Conservation (phyloP, 2,797 vertebrate species). For the Betta splendens region DNA sequence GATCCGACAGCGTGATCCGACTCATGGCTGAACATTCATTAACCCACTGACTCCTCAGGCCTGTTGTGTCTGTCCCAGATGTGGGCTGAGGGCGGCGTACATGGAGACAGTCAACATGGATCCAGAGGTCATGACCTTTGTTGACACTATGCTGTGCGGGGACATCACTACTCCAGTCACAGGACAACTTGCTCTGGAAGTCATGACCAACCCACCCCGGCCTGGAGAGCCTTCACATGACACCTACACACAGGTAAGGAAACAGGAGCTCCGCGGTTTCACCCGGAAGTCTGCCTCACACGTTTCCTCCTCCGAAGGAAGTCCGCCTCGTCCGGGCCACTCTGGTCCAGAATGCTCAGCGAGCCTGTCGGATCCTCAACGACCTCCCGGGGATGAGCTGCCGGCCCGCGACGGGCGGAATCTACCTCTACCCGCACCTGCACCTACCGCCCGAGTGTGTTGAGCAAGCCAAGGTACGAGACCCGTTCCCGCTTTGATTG, state of each 20-base stretch:
- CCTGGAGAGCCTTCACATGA: constrained; percentile 65
- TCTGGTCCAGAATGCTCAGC: constrained; percentile 62
- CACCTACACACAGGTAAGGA: constrained; percentile 59
- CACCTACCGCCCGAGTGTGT: constrained; percentile 42
- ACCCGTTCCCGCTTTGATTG: not conserved
- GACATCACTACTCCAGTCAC: constrained; percentile 60
- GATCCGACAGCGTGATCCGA: not conserved
- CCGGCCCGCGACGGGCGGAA: constrained; percentile 61
- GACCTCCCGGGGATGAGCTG: constrained; percentile 71
- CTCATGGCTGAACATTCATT: not conserved
- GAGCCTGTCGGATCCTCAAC: constrained; percentile 56
- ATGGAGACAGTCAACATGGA: constrained; percentile 77
- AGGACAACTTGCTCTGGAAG: constrained; percentile 73
- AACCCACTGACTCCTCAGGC: too few relatives aligned
- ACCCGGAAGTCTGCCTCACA: not conserved
- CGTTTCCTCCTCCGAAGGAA: constrained; percentile 57
- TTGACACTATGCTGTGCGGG: constrained; percentile 41
- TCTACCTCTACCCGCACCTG: constrained; percentile 72
- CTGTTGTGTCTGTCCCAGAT: constrained; percentile 45
- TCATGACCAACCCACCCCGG: constrained; percentile 66
- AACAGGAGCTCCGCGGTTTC: not conserved
- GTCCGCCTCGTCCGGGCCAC: constrained; percentile 20
- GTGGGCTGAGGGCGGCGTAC: constrained; percentile 72
- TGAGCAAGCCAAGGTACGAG: constrained; percentile 59
- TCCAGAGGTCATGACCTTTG: constrained; percentile 44